Base-by-base conservation (phyloP, 1,140 invertebrate genomes). In the Leptinotarsa defecta region DNA sequence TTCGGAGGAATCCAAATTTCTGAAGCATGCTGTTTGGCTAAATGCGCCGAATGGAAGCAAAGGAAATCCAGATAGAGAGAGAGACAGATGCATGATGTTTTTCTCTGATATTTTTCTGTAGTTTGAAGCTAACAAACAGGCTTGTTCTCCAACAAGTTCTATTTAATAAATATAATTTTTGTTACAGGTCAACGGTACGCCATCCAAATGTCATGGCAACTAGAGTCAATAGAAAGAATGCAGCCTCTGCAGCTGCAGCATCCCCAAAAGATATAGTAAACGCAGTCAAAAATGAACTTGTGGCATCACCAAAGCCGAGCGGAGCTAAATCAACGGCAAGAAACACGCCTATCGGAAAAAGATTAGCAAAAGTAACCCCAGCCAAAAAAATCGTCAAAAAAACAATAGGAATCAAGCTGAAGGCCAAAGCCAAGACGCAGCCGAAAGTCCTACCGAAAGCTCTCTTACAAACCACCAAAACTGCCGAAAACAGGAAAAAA, bases 131-230 rank as follows among this genome's bases (percentile, higher is more conserved):
- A 43, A 43, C 8, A 43, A 43, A 43, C 8, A 43, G 34, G 34
- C 34, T 43, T 43, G 8, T 11, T 43, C 8, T 11, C 2, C 34
- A 43, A 43, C 34, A 43, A 43, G 34, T 43, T 43, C 34, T 43
- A 43, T 43, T 43, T 43, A 11, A 43, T 43, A 43, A 43, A 43
- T 57, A 57, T 19, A 4, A 57, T 57, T n/a, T 57, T 57, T 57
- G 17, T 57, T 57, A n/a, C 52, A 57, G 52, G n/a, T 57, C 6
- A 19, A 17, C 52, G 52, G 52, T 57, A 65, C 20, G 43, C 71
- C 61, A 73, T 75, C 79, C 82, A 78, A 84, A 85, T 86, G 84
- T 79, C 76, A 86, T 86, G 85, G 85, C 85, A 80, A 82, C 79
- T 81, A 82, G 82, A 74, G 81, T 85, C 72, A 85, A 85, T 76